Evolutionary conservation across 2,888 invertebrate species (phyloP).

Genomic region (Eupithecia insigniata): DNA sequence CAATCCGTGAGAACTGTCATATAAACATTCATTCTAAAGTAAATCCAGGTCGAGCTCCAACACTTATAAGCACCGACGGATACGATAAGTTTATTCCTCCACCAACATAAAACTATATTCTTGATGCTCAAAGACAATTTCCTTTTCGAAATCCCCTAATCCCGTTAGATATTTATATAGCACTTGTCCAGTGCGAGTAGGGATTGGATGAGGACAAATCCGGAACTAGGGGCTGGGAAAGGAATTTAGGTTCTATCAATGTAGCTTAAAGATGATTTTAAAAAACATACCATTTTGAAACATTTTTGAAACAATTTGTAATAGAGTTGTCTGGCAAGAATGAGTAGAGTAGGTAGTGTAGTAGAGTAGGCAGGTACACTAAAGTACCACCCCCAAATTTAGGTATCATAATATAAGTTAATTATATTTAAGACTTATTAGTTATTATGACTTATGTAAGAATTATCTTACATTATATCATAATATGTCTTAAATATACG

Average conservation of each 20-base stretch:
- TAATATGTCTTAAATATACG: no score
- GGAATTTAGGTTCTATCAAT: not conserved
- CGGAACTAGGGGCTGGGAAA: conserved; percentile 11
- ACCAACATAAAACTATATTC: conserved; percentile 35
- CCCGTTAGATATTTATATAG: conserved; percentile 44
- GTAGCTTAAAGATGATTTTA: conserved; percentile 1
- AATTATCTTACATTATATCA: no score
- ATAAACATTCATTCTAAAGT: conserved; percentile 21
- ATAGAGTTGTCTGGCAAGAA: not conserved
- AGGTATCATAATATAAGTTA: no score
- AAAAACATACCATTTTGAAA: not conserved
- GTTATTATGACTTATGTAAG: no score
- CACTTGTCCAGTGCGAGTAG: conserved; percentile 38
- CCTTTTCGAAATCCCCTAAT: conserved; percentile 44
- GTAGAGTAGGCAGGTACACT: no score
- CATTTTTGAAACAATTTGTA: conserved; percentile 7
- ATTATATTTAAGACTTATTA: no score
- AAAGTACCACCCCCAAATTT: no score
- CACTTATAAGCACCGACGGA: conserved; percentile 20
- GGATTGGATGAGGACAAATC: conserved; percentile 18
- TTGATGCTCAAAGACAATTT: conserved; percentile 43
- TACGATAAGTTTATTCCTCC: conserved; percentile 30
- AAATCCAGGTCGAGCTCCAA: conserved; percentile 23
- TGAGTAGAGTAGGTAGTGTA: no score
- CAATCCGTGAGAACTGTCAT: not conserved